A percentile compares a stretch with the other conserved stretches of the same genome.
Conservation (phyloP, 1,140 invertebrate species). For the Eueides isabella region DNA sequence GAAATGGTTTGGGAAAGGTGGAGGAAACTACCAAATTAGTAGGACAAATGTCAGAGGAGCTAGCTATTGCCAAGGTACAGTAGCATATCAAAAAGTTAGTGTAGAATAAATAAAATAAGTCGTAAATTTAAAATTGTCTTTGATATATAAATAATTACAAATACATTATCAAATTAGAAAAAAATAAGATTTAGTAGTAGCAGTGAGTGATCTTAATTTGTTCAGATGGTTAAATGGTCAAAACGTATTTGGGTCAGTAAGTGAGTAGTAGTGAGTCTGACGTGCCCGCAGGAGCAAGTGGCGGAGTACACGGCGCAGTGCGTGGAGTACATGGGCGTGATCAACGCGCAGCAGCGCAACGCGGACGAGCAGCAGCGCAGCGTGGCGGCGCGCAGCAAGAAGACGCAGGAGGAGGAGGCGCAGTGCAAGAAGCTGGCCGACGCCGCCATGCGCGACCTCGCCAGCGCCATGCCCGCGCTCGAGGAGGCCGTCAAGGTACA, state of each 20-base stretch:
- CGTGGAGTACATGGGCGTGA: conserved; percentile 85
- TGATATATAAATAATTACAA: no score
- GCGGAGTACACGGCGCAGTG: conserved; percentile 88
- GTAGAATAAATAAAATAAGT: background rate
- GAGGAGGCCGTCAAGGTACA: conserved; percentile 89
- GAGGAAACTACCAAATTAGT: conserved; percentile 89
- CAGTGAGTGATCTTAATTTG: no score
- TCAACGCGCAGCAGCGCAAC: conserved; percentile 89
- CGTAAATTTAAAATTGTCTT: no score
- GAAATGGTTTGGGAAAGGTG: conserved; percentile 90
- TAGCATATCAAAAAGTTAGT: background rate
- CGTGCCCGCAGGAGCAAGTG: conserved; percentile 83
- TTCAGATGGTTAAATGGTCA: no score
- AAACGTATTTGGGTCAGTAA: no score
- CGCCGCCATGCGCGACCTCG: conserved; percentile 90
- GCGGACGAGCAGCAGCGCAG: conserved; percentile 90
- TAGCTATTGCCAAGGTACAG: conserved; percentile 88
- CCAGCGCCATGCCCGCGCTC: conserved; percentile 91
- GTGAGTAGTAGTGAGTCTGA: no score
- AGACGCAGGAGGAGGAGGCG: conserved; percentile 90
- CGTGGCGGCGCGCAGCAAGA: conserved; percentile 85
- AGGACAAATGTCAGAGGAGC: conserved; percentile 89
- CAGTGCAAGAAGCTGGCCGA: conserved; percentile 91
- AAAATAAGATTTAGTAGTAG: no score
- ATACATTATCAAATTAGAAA: no score